A percentile compares a stretch with the other conserved stretches of the same genome.
Conservation (phyloP, 1,140 invertebrate species). For the Ostrea edulis region DNA sequence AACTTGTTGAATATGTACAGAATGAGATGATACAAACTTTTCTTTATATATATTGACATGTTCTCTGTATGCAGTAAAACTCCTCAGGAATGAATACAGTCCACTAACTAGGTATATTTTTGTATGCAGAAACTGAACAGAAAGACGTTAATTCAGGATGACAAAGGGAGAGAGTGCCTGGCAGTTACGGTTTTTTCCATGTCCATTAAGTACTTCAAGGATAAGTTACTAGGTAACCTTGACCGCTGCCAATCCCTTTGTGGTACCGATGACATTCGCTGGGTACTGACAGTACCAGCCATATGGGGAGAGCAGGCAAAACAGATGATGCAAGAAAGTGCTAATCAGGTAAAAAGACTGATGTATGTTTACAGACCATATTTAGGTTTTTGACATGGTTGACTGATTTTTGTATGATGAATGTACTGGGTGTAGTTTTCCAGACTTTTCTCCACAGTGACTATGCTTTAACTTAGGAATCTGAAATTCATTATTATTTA, state of each 20-base stretch:
- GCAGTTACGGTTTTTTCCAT: constrained; percentile 9
- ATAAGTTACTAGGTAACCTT: constrained; percentile 4
- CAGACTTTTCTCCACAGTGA: no score
- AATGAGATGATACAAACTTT: no score
- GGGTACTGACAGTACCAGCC: constrained; percentile 14
- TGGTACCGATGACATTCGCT: constrained; percentile 6
- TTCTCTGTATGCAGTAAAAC: no score
- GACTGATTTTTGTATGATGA: no score
- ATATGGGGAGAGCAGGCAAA: constrained; percentile 33
- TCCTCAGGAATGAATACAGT: no score
- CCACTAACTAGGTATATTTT: background rate
- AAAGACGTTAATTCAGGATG: constrained; percentile 13
- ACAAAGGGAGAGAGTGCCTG: background rate
- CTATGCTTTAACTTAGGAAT: no score
- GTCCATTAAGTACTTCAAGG: constrained; percentile 31
- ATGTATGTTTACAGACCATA: no score
- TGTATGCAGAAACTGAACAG: background rate
- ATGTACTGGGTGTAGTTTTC: no score
- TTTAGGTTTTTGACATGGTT: no score
- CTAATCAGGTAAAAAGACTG: background rate
- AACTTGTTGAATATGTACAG: no score
- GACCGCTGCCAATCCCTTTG: background rate
- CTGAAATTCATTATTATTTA: no score
- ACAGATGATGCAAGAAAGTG: constrained; percentile 29
- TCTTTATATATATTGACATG: no score